phyloP scores from a whole-genome alignment of 2,113 vertebrate species.

The Scatophagus argus region DNA sequence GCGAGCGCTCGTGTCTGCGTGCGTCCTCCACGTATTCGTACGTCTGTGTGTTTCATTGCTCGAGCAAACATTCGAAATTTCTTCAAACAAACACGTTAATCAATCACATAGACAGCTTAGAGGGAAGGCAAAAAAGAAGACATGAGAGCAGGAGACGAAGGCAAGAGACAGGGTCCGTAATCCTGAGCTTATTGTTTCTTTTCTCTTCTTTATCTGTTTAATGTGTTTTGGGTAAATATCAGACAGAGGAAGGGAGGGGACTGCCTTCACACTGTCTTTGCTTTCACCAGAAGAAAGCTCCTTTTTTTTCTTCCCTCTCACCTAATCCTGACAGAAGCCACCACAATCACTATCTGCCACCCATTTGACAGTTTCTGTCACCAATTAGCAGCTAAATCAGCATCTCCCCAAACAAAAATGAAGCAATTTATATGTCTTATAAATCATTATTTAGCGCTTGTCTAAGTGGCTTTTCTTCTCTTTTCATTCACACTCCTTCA shows the following conservation, averaged over 20 bases:
- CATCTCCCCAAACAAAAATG: constrained; percentile 92
- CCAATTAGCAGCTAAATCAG: constrained; percentile 99
- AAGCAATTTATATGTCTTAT: constrained; percentile 83
- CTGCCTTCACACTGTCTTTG: constrained; percentile 86
- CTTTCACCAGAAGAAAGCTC: constrained; percentile 90
- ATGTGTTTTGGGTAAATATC: constrained; percentile 93
- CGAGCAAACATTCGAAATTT: constrained; percentile 91
- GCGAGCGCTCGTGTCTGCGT: constrained; percentile 16
- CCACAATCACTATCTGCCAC: constrained; percentile 93
- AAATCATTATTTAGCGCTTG: constrained; percentile 81
- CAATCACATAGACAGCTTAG: constrained; percentile 90
- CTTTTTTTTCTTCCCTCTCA: constrained; percentile 81
- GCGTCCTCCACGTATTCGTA: constrained; percentile 33
- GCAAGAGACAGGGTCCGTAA: constrained; percentile 86
- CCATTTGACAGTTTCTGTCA: constrained; percentile 99
- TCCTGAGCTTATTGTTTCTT: constrained; percentile 88
- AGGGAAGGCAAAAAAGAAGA: constrained; percentile 57
- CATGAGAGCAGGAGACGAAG: constrained; percentile 63
- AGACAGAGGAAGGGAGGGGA: constrained; percentile 87
- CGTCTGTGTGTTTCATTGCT: constrained; percentile 88
- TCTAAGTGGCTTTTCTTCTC: constrained; percentile 73
- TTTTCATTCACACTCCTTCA: constrained; percentile 69
- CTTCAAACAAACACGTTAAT: constrained; percentile 97
- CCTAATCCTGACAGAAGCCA: constrained; percentile 94
- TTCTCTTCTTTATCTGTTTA: constrained; percentile 93